These are phyloP conservation scores for Pediacus dermestoides DNA, from an alignment of 2,888 invertebrate genomes.

Conservation along the genomic window DNA sequence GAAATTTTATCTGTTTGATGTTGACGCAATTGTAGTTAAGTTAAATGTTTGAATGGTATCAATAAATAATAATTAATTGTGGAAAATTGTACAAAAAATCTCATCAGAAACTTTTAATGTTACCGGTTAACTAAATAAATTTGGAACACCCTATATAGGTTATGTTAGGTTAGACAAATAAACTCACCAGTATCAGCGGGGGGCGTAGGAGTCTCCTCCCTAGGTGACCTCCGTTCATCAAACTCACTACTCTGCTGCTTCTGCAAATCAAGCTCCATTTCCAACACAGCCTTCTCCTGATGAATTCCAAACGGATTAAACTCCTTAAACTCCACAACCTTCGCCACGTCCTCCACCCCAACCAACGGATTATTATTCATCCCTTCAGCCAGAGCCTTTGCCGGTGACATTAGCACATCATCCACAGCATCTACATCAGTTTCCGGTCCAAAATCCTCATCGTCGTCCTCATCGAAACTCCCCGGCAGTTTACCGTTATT, in stretches of 20 bases:
- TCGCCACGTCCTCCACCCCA: slow-evolving; percentile 28
- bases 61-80: too few species aligned
- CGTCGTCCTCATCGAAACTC: slow-evolving; percentile 51
- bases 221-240: slow-evolving; percentile 36
- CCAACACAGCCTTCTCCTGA: slow-evolving; percentile 37
- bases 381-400: slow-evolving; percentile 42
- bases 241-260: slow-evolving; percentile 32
- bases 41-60: too few species aligned
- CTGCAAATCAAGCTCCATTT: slow-evolving; percentile 26
- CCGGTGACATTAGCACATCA: slow-evolving; percentile 48
- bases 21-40: too few species aligned
- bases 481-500: slow-evolving; percentile 1
- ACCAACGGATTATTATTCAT: slow-evolving; percentile 36
- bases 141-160: too few species aligned
- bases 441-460: slow-evolving; percentile 71
- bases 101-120: too few species aligned
- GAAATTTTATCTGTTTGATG: too few species aligned
- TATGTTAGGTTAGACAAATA: slow-evolving; percentile 1
- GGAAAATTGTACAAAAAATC: too few species aligned
- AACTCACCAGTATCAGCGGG: slow-evolving; percentile 57
- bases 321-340: slow-evolving; percentile 29
- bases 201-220: slow-evolving; percentile 58
- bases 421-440: slow-evolving; percentile 69
- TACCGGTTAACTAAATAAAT: too few species aligned
- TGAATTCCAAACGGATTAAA: slow-evolving; percentile 39